phyloP scores from a whole-genome alignment of 2,797 vertebrate genomes.

The Philypnodon macrostomus region DNA sequence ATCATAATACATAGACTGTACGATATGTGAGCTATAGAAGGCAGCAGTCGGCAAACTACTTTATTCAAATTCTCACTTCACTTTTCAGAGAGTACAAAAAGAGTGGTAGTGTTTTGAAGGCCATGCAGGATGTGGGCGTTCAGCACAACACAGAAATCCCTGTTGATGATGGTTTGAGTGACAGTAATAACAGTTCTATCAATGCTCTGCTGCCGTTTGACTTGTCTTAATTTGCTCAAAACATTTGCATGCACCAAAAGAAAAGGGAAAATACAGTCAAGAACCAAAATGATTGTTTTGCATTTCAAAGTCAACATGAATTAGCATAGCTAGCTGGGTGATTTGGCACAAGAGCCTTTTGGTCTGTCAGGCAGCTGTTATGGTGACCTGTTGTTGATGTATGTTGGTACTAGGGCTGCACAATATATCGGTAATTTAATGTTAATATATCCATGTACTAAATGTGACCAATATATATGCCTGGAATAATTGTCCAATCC shows the following conservation, averaged over 20 bases:
- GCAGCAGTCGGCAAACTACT: conserved; percentile 16
- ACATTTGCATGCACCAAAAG: conserved; percentile 5
- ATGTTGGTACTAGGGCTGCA: too few relatives aligned
- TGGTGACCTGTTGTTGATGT: neutral
- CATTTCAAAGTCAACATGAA: conserved; percentile 9
- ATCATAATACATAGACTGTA: too few relatives aligned
- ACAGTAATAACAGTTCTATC: conserved; percentile 43
- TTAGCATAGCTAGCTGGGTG: neutral
- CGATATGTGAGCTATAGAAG: too few relatives aligned
- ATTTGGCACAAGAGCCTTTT: neutral
- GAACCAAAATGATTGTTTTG: conserved; percentile 11
- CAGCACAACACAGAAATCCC: conserved; percentile 26
- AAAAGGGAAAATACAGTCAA: conserved; percentile 13
- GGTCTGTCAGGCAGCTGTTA: neutral
- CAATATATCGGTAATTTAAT: too few relatives aligned
- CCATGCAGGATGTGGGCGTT: conserved; percentile 34
- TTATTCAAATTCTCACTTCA: conserved; percentile 35
- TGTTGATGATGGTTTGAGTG: conserved; percentile 54
- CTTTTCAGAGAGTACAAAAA: conserved; percentile 42
- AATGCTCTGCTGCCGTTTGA: conserved; percentile 40
- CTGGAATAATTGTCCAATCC: too few relatives aligned
- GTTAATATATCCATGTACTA: too few relatives aligned
- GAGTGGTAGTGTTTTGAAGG: conserved; percentile 42
- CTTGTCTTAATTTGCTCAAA: conserved; percentile 38
- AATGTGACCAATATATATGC: too few relatives aligned